phyloP scores from a whole-genome alignment of 30 jellyfish, hydroid and myxozoan species.

The Cassiopea andromeda region DNA sequence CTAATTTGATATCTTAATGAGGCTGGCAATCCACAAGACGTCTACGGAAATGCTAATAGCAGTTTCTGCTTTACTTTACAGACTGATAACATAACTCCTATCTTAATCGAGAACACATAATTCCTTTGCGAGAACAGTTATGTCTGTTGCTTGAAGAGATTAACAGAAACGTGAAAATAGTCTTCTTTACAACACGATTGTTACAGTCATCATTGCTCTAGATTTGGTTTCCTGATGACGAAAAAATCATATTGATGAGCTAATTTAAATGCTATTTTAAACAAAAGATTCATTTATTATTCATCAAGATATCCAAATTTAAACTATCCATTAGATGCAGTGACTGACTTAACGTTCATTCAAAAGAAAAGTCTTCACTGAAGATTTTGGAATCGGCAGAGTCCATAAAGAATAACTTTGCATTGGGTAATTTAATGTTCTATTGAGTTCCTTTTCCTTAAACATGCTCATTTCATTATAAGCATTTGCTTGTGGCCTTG shows the following conservation, averaged over 20 bases:
- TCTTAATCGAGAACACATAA: not conserved
- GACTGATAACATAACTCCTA: not conserved
- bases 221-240: not conserved
- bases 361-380: too few species aligned
- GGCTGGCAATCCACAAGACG: not conserved
- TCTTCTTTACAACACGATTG: not conserved
- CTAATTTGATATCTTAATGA: constrained; percentile 8
- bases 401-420: too few species aligned
- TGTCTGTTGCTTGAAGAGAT: constrained; percentile 25
- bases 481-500: too few species aligned
- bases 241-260: constrained; percentile 8
- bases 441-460: too few species aligned
- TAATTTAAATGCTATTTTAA: not conserved
- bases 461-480: too few species aligned
- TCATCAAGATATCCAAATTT: not conserved
- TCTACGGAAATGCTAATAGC: not conserved
- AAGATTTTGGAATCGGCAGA: too few species aligned
- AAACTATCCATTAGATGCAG: too few species aligned
- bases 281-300: constrained; percentile 8
- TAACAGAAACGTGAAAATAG: constrained; percentile 6
- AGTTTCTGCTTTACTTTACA: not conserved
- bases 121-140: constrained; percentile 12
- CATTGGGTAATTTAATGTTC: too few species aligned
- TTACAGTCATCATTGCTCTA: not conserved
- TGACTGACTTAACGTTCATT: too few species aligned